Evolutionary conservation across 2,797 vertebrate species (phyloP).

Genomic region (Valencia hispanica): DNA sequence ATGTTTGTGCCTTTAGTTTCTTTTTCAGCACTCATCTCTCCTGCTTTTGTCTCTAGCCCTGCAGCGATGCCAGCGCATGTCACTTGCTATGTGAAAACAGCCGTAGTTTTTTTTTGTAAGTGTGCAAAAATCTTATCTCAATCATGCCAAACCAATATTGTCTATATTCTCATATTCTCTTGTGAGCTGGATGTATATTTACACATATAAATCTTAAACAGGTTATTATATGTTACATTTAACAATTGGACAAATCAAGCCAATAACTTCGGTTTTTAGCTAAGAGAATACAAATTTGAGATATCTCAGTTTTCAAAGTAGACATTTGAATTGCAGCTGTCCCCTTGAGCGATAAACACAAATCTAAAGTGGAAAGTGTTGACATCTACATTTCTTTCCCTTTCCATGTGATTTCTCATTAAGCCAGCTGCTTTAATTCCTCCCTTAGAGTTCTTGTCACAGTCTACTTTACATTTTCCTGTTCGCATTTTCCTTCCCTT

Average conservation of each 20-base stretch:
- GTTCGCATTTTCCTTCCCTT: constrained; percentile 2
- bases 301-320: constrained; percentile 23
- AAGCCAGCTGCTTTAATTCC: constrained; percentile 40
- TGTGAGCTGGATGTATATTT: too few species aligned
- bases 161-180: too few species aligned
- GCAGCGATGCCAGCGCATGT: too few species aligned
- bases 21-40: too few species aligned
- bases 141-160: too few species aligned
- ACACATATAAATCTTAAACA: too few species aligned
- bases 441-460: constrained; percentile 54
- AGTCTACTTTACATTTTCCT: constrained; percentile 21
- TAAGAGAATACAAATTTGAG: constrained; percentile 5
- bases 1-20: too few species aligned
- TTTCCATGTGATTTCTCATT: constrained; percentile 43
- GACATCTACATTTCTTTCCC: constrained; percentile 21
- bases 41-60: too few species aligned
- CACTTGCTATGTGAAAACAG: too few species aligned
- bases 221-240: too few species aligned
- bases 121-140: too few species aligned
- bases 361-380: constrained; percentile 14
- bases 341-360: constrained; percentile 33
- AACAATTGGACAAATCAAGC: not conserved
- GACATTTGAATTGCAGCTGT: constrained; percentile 37
- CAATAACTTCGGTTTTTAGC: constrained; percentile 8
- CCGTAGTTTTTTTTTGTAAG: too few species aligned